Conservation (phyloP, 1,140 invertebrate species). For the Conus betulinus region DNA sequence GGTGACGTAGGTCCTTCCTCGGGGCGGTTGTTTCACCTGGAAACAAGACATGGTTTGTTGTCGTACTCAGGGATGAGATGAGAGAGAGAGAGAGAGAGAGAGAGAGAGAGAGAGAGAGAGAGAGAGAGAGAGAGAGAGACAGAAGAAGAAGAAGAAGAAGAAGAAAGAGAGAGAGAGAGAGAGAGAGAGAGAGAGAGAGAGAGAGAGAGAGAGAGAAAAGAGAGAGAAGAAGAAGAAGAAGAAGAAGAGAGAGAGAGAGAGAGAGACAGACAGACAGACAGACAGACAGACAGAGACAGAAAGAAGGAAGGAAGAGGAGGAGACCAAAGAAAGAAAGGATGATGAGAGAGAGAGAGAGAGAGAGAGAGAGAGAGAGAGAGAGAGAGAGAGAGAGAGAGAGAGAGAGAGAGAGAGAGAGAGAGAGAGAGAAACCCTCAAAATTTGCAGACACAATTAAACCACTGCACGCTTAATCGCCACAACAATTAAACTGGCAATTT, state of each 20-base stretch:
- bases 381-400: neutral
- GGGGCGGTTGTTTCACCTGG: no score
- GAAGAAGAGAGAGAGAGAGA: neutral
- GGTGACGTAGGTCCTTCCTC: no score
- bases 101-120: slow-evolving; percentile 10
- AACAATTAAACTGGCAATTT: no score
- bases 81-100: slow-evolving; percentile 10
- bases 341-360: neutral
- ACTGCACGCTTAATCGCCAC: neutral
- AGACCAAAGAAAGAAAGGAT: neutral
- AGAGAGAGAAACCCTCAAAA: neutral
- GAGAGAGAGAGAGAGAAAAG: neutral
- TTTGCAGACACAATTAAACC: neutral
- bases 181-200: slow-evolving; percentile 2
- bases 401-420: neutral
- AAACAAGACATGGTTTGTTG: no score
- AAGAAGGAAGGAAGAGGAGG: neutral
- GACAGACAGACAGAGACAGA: neutral
- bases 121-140: neutral
- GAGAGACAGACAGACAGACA: neutral
- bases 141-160: neutral
- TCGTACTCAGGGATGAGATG: neutral
- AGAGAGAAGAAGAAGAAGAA: neutral
- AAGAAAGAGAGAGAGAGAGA: neutral
- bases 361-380: neutral